Percentiles rank a stretch among this genome's conserved stretches.
Evolutionary conservation across 2,888 invertebrate genomes (phyloP).

Genomic region (Drosophila atripex): DNA sequence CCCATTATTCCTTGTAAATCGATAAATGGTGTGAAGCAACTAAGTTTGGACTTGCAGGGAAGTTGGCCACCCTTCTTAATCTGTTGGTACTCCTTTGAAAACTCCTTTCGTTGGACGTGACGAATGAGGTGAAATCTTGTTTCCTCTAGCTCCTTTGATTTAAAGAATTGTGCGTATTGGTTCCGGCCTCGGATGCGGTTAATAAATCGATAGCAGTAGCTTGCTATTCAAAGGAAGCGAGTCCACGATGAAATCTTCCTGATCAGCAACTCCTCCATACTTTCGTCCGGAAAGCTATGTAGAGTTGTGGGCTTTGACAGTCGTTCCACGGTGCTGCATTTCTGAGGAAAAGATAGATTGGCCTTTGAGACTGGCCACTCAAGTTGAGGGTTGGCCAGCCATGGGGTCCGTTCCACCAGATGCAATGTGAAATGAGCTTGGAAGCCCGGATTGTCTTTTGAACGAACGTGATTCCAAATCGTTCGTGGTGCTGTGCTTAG

Average conservation of each 20-base stretch:
- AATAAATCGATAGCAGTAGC: background rate
- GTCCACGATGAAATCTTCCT: no score
- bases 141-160: background rate
- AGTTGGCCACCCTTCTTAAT: no score
- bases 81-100: no score
- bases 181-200: background rate
- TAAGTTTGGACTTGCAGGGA: no score
- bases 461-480: background rate
- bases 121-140: background rate
- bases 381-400: no score
- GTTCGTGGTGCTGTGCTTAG: background rate
- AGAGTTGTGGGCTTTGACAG: background rate
- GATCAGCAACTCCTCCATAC: no score
- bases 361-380: no score
- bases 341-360: background rate
- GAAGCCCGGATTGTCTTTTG: background rate
- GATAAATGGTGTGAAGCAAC: no score
- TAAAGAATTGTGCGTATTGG: background rate
- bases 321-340: background rate
- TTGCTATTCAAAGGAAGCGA: no score
- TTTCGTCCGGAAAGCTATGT: background rate
- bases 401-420: no score
- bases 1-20: background rate
- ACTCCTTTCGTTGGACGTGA: background rate
- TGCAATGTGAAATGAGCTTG: no score